phyloP scores from a whole-genome alignment of 2,113 vertebrate species.

The Arenaria interpres region DNA sequence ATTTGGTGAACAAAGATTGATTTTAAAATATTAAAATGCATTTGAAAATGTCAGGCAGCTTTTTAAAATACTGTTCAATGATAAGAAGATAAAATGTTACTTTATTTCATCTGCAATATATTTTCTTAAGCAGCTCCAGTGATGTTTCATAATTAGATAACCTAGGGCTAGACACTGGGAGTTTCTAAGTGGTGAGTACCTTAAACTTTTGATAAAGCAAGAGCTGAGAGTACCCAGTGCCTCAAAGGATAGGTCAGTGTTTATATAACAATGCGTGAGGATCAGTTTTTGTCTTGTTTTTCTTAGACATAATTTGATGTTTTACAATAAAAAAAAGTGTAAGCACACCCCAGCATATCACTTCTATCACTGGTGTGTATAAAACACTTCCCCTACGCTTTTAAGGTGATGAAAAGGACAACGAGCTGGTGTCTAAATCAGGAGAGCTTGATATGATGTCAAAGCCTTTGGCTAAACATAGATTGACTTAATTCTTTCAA shows the following conservation, averaged over 20 bases:
- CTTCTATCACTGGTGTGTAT: slow-evolving; percentile 29
- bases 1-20: background rate
- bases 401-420: slow-evolving; percentile 77
- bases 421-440: slow-evolving; percentile 72
- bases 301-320: slow-evolving; percentile 63
- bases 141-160: background rate
- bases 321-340: slow-evolving; percentile 32
- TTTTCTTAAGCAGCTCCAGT: background rate
- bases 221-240: background rate
- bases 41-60: background rate
- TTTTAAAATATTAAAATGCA: background rate
- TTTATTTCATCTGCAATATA: background rate
- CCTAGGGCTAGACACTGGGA: background rate
- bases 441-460: slow-evolving; percentile 72
- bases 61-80: background rate
- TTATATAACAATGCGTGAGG: background rate
- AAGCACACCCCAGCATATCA: background rate
- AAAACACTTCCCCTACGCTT: slow-evolving; percentile 56
- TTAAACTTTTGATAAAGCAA: slow-evolving; percentile 2
- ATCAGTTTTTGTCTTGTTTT: slow-evolving; percentile 47
- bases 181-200: background rate
- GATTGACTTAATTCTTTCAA: slow-evolving; percentile 83
- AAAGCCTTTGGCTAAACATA: slow-evolving; percentile 82
- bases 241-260: background rate
- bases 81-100: background rate